These are phyloP conservation scores for Corydoras maculifer DNA, from an alignment of 2,113 vertebrate species.

Conservation along the genomic window DNA sequence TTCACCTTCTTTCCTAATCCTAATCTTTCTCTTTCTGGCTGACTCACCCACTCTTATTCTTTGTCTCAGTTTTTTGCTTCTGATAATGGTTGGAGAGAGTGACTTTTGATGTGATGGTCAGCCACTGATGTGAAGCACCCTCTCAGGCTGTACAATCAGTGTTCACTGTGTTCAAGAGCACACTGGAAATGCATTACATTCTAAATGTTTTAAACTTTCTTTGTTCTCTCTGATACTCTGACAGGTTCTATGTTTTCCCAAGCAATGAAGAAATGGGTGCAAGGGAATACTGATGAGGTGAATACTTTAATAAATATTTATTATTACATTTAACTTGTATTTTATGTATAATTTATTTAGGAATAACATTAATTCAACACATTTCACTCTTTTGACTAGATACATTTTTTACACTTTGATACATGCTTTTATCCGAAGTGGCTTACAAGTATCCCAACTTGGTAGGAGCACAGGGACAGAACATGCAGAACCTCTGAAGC, in stretches of 20 bases:
- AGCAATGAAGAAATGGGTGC: constrained; percentile 91
- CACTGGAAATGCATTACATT: constrained; percentile 3
- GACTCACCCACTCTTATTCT: neutral
- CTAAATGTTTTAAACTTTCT: too few relatives aligned
- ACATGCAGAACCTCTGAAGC: too few relatives aligned
- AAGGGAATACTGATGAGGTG: constrained; percentile 85
- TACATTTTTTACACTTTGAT: too few relatives aligned
- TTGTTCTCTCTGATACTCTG: neutral
- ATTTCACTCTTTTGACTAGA: too few relatives aligned
- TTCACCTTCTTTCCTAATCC: too few relatives aligned
- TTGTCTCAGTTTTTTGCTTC: neutral
- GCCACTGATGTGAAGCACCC: neutral
- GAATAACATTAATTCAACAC: too few relatives aligned
- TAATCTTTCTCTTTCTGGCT: neutral
- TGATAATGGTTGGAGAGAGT: constrained; percentile 7
- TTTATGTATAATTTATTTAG: too few relatives aligned
- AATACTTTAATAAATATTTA: neutral
- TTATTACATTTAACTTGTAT: too few relatives aligned
- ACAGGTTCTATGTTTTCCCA: constrained; percentile 87
- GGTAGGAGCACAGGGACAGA: too few relatives aligned
- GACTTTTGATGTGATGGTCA: constrained; percentile 10
- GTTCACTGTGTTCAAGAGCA: constrained; percentile 1
- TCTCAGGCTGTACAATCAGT: constrained; percentile 9
- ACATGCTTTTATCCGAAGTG: too few relatives aligned
- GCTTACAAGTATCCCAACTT: too few relatives aligned